Conservation (phyloP, 2,113 vertebrate genomes). For the Oryzias javanicus region DNA sequence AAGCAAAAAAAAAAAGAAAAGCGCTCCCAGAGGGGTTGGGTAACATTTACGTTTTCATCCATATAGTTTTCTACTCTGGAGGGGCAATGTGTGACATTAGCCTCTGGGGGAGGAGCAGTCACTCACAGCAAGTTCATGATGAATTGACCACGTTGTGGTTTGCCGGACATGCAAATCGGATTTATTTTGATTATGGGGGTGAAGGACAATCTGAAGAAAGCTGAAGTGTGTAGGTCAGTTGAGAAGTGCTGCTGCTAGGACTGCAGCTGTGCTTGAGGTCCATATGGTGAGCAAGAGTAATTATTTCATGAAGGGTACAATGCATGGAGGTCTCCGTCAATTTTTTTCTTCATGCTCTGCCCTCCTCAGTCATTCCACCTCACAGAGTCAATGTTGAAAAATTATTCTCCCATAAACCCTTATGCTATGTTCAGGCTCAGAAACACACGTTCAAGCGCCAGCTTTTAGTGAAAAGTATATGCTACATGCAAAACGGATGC, state of each 20-base stretch:
- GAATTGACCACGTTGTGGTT: slow-evolving; percentile 20
- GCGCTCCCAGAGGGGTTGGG: background rate
- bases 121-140: slow-evolving; percentile 26
- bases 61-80: background rate
- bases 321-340: slow-evolving; percentile 19
- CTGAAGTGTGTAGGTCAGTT: slow-evolving; percentile 3
- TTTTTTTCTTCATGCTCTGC: slow-evolving; percentile 6
- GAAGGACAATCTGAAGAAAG: background rate
- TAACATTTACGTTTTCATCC: slow-evolving; percentile 31
- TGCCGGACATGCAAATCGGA: slow-evolving; percentile 38
- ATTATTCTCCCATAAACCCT: slow-evolving; percentile 18
- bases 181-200: slow-evolving; percentile 19
- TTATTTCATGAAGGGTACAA: slow-evolving; percentile 32
- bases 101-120: background rate
- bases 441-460: too few relatives aligned
- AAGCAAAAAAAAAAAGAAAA: background rate
- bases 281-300: slow-evolving; percentile 50
- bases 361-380: slow-evolving; percentile 24
- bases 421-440: background rate
- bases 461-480: too few relatives aligned
- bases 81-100: slow-evolving; percentile 12
- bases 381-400: slow-evolving; percentile 21
- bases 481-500: too few relatives aligned
- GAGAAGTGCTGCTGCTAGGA: slow-evolving; percentile 6
- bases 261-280: slow-evolving; percentile 14